A percentile compares a stretch with the other conserved stretches of the same genome.
These are phyloP conservation scores for Metopia argyrocephala DNA, from an alignment of 2,888 invertebrate genomes.

Conservation along the genomic window DNA sequence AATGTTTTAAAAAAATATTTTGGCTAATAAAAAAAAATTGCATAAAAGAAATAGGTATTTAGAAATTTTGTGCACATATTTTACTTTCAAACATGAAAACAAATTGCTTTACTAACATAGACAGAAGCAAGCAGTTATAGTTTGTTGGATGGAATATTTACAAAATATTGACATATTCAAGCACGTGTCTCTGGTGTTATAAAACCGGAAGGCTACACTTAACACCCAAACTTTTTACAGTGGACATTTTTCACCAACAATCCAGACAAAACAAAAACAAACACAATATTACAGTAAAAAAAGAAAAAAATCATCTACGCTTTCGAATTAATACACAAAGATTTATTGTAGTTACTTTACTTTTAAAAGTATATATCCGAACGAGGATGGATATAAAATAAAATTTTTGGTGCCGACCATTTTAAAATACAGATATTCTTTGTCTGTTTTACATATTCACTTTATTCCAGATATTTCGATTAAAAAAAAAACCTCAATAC, in stretches of 20 bases:
- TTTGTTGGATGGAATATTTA: conserved; percentile 9
- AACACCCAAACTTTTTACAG: conserved; percentile 38
- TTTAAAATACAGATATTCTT: too few species aligned
- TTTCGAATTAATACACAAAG: neutral
- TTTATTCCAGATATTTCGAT: too few species aligned
- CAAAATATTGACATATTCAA: conserved; percentile 54
- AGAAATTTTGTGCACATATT: neutral
- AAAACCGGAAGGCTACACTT: conserved; percentile 56
- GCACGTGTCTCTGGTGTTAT: conserved; percentile 66
- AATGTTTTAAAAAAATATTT: too few species aligned
- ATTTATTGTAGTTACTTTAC: conserved; percentile 25
- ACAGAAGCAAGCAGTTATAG: conserved; percentile 8
- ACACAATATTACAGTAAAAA: neutral
- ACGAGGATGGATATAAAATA: neutral
- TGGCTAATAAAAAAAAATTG: neutral
- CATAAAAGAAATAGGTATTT: neutral
- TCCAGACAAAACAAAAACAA: conserved; percentile 6
- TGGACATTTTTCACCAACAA: neutral
- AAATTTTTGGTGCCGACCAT: too few species aligned
- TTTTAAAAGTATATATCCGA: neutral
- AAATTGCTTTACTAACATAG: neutral
- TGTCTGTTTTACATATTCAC: too few species aligned
- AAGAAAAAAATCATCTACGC: neutral
- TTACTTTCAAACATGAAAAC: conserved; percentile 1
- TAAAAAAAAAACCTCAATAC: too few species aligned